phyloP scores from a whole-genome alignment of 2,888 invertebrate species.

The Papilio gigon region DNA sequence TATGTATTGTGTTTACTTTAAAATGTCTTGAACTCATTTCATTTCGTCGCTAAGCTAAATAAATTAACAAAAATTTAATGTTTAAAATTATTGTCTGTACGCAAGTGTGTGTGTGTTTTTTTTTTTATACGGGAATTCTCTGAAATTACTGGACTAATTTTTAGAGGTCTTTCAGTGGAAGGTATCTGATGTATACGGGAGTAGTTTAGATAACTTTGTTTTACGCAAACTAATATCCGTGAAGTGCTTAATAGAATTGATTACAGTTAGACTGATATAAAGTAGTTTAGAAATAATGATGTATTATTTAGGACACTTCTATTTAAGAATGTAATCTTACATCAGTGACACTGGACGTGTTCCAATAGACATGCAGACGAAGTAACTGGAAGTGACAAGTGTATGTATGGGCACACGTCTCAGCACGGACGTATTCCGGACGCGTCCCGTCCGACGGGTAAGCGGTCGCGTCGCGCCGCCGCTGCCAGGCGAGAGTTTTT shows the following conservation, averaged over 20 bases:
- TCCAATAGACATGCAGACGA: constrained; percentile 25
- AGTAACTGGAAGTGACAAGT: constrained; percentile 36
- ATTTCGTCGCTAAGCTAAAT: neutral
- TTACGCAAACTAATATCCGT: too few species aligned
- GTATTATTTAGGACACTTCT: neutral
- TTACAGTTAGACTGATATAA: neutral
- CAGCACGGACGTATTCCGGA: constrained; percentile 36
- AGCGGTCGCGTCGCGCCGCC: constrained; percentile 39
- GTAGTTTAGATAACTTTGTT: too few species aligned
- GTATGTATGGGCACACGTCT: constrained; percentile 37
- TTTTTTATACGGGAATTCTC: too few species aligned
- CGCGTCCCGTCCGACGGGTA: constrained; percentile 41
- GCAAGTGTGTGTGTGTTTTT: too few species aligned
- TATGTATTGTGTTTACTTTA: neutral
- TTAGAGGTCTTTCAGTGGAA: too few species aligned
- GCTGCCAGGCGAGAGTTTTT: constrained; percentile 43
- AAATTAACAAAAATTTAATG: too few species aligned
- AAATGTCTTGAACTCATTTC: neutral
- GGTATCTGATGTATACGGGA: too few species aligned
- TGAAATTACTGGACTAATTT: too few species aligned
- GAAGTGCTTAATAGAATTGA: neutral
- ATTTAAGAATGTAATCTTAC: neutral
- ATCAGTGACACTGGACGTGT: constrained; percentile 7
- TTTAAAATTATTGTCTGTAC: too few species aligned
- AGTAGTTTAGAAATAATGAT: neutral